phyloP scores from a whole-genome alignment of 2,888 invertebrate species.

The Tetranychus truncatus region DNA sequence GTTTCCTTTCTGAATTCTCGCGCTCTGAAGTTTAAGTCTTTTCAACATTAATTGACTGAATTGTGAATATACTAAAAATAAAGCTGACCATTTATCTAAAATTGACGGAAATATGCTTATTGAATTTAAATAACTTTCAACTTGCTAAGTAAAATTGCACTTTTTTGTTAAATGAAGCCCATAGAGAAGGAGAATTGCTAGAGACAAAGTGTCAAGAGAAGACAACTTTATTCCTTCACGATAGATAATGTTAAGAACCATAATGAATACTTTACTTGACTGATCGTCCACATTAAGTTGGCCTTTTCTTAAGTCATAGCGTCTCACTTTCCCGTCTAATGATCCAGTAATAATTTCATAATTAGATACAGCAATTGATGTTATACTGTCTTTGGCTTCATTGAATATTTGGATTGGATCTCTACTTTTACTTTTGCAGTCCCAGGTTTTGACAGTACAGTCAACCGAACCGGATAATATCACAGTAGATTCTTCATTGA shows the following conservation, averaged over 20 bases:
- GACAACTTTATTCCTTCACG: no score
- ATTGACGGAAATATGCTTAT: no score
- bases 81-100: no score
- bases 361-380: slow-evolving; percentile 49
- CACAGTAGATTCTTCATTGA: slow-evolving; percentile 84
- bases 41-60: no score
- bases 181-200: no score
- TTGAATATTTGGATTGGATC: slow-evolving; percentile 61
- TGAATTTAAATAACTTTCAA: no score
- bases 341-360: slow-evolving; percentile 77
- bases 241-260: background rate
- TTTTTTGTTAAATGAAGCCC: no score
- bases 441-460: slow-evolving; percentile 81
- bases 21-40: no score
- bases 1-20: no score
- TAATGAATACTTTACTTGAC: slow-evolving; percentile 35
- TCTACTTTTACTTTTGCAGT: slow-evolving; percentile 44
- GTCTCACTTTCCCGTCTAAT: slow-evolving; percentile 63
- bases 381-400: slow-evolving; percentile 75
- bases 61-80: no score
- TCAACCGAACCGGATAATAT: slow-evolving; percentile 83
- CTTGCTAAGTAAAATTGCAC: no score
- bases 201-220: no score
- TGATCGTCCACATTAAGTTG: slow-evolving; percentile 62
- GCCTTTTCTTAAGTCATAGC: slow-evolving; percentile 79